phyloP scores from a whole-genome alignment of 2,797 vertebrate genomes.

The Numenius phaeopus region DNA sequence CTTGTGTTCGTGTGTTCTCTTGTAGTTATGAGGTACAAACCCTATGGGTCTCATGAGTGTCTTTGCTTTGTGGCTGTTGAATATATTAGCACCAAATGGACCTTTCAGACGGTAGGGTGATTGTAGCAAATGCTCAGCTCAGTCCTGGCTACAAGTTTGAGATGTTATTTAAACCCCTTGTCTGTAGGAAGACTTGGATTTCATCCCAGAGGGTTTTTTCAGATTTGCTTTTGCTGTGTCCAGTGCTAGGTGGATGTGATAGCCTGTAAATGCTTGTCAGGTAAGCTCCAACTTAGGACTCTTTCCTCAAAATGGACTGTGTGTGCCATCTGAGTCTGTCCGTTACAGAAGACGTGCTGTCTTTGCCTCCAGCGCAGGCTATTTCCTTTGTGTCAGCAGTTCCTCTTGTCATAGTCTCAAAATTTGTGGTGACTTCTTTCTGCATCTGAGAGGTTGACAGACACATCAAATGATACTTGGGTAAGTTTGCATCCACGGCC shows the following conservation, averaged over 20 bases:
- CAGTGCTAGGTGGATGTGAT: background rate
- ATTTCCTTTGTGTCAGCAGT: background rate
- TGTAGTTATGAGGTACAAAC: fast-evolving
- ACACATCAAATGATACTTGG: background rate
- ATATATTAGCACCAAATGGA: background rate
- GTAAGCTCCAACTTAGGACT: background rate
- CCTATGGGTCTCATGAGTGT: fast-evolving
- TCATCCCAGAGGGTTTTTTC: background rate
- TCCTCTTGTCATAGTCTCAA: background rate
- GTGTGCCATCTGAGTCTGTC: background rate
- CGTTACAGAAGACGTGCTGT: background rate
- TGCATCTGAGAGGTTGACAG: background rate
- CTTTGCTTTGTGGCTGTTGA: background rate
- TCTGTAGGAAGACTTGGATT: background rate
- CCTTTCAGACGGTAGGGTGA: background rate
- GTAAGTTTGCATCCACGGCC: background rate
- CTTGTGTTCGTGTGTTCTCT: background rate
- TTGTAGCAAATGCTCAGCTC: background rate
- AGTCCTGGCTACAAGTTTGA: background rate
- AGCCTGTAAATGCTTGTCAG: background rate
- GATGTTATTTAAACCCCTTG: background rate
- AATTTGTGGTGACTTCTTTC: background rate
- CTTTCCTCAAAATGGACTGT: background rate
- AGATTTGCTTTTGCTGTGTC: background rate
- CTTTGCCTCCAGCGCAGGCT: background rate